Conservation (phyloP, 1,140 invertebrate species). For the Dolichoris vasculosae region DNA sequence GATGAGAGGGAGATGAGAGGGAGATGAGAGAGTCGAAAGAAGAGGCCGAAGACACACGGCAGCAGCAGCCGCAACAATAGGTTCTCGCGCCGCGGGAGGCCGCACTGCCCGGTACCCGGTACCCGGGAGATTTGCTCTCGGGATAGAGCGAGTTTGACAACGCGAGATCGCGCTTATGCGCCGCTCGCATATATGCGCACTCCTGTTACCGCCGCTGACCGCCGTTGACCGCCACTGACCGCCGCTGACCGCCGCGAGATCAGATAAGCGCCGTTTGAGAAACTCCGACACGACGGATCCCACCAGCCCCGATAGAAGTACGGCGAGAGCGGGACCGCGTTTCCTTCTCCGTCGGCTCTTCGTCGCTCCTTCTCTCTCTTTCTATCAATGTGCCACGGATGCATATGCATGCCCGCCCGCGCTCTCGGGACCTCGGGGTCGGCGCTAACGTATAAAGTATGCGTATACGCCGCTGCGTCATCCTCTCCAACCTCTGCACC, state of each 20-base stretch:
- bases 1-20: slow-evolving; percentile 26
- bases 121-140: slow-evolving; percentile 66
- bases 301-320: slow-evolving; percentile 50
- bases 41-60: slow-evolving; percentile 30
- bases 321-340: slow-evolving; percentile 51
- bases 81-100: slow-evolving; percentile 67
- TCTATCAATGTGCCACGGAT: slow-evolving; percentile 7
- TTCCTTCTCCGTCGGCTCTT: slow-evolving; percentile 54
- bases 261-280: slow-evolving; percentile 71
- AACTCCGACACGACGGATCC: slow-evolving; percentile 62
- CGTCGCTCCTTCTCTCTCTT: neutral
- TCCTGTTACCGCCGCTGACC: slow-evolving; percentile 53
- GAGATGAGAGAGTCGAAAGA: slow-evolving; percentile 44
- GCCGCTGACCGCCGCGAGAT: slow-evolving; percentile 63
- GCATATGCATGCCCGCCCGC: slow-evolving; percentile 16
- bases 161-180: slow-evolving; percentile 66
- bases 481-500: slow-evolving; percentile 1
- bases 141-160: slow-evolving; percentile 73
- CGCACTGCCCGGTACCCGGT: slow-evolving; percentile 21
- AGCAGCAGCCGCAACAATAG: slow-evolving; percentile 66
- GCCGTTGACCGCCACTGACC: slow-evolving; percentile 57
- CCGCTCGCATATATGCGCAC: slow-evolving; percentile 38
- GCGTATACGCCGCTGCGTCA: neutral
- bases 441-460: slow-evolving; percentile 22
- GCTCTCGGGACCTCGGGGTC: slow-evolving; percentile 3